These are phyloP conservation scores for Hirtodrosophila histrioides DNA, from an alignment of 2,888 invertebrate genomes.

Conservation along the genomic window DNA sequence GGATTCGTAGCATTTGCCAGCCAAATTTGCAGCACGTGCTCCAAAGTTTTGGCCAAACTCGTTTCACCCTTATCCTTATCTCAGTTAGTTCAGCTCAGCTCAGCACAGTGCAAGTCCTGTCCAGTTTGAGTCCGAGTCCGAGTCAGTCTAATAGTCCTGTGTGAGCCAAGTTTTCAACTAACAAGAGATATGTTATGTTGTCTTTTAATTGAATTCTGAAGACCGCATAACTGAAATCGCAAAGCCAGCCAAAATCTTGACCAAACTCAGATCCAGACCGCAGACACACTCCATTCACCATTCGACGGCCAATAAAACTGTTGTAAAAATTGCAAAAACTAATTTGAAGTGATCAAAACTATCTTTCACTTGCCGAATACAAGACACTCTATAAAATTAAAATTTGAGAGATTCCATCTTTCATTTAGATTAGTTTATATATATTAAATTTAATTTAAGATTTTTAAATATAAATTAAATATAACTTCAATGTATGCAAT, in stretches of 20 bases:
- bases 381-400: slow-evolving; percentile 24
- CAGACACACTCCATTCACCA: slow-evolving; percentile 43
- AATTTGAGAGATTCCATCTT: too few species aligned
- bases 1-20: slow-evolving; percentile 60
- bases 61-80: slow-evolving; percentile 52
- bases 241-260: slow-evolving; percentile 73
- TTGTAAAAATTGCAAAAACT: slow-evolving; percentile 63
- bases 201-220: slow-evolving; percentile 77
- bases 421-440: too few species aligned
- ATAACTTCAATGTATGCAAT: too few species aligned
- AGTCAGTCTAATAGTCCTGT: too few species aligned
- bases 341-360: slow-evolving; percentile 45
- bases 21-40: slow-evolving; percentile 76
- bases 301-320: slow-evolving; percentile 80
- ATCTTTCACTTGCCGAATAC: background rate
- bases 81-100: slow-evolving; percentile 33
- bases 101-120: slow-evolving; percentile 11
- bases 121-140: slow-evolving; percentile 3
- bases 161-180: slow-evolving; percentile 43
- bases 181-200: slow-evolving; percentile 67
- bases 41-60: slow-evolving; percentile 28
- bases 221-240: slow-evolving; percentile 77
- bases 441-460: too few species aligned
- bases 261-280: slow-evolving; percentile 43
- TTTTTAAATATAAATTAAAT: too few species aligned